phyloP scores from a whole-genome alignment of 2,797 vertebrate species.

The Hephaestus fuliginosus region DNA sequence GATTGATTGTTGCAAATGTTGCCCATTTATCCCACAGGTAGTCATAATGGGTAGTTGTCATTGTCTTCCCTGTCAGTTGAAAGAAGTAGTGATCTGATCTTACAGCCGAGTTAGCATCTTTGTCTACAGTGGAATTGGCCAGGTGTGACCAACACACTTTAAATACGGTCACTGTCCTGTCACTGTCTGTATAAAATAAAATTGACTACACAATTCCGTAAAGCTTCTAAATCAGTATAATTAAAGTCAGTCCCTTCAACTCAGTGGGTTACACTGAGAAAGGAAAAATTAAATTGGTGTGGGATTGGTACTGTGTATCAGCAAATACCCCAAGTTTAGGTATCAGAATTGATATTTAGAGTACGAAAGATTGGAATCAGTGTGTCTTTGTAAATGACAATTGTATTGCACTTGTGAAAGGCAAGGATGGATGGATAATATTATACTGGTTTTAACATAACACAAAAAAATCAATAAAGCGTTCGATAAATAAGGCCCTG shows the following conservation, averaged over 20 bases:
- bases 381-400: not conserved
- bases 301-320: not conserved
- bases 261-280: not conserved
- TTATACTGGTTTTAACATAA: not conserved
- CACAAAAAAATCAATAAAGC: not conserved
- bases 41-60: not conserved
- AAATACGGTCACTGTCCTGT: not conserved
- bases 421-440: slow-evolving; percentile 2
- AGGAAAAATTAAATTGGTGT: not conserved
- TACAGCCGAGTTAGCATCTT: not conserved
- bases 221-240: not conserved
- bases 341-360: not conserved
- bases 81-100: slow-evolving; percentile 12
- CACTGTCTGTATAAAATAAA: not conserved
- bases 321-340: not conserved
- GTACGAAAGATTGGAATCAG: not conserved
- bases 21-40: not conserved
- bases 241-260: not conserved
- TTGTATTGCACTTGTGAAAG: not conserved
- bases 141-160: not conserved
- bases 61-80: not conserved
- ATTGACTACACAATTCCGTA: not conserved
- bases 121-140: not conserved
- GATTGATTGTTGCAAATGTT: slow-evolving; percentile 30
- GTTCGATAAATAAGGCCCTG: not conserved